Percentiles rank a stretch among this genome's conserved stretches.
phyloP scores from a whole-genome alignment of 1,140 invertebrate species.

The Dinoponera quadriceps region DNA sequence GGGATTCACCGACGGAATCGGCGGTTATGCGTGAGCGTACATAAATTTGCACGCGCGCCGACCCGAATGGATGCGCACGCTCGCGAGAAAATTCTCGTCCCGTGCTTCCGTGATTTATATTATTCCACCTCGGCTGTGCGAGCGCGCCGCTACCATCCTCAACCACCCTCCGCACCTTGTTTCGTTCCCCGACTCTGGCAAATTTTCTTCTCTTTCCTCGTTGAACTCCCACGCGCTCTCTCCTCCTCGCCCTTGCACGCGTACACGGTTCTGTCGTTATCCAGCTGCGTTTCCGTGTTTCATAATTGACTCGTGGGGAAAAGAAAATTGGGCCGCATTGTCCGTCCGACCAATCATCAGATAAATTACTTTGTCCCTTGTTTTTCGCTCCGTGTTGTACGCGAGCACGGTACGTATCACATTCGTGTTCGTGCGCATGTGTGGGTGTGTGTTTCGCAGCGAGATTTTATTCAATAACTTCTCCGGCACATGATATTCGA shows the following conservation, averaged over 20 bases:
- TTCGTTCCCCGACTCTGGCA: neutral
- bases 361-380: conserved; percentile 26
- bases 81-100: neutral
- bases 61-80: neutral
- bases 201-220: neutral
- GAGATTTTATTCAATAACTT: conserved; percentile 26
- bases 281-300: neutral
- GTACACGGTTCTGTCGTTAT: neutral
- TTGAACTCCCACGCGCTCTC: neutral
- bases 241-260: neutral
- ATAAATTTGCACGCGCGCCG: conserved; percentile 21
- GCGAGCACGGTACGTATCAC: neutral
- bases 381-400: neutral
- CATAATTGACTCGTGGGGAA: conserved; percentile 31
- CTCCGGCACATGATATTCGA: neutral
- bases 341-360: conserved; percentile 20
- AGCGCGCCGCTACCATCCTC: neutral
- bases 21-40: neutral
- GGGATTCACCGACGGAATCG: conserved; percentile 9
- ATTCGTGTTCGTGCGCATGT: no score
- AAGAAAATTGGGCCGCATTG: conserved; percentile 52
- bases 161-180: neutral
- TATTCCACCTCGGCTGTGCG: conserved; percentile 15
- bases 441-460: neutral
- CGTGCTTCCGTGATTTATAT: conserved; percentile 43